These are phyloP conservation scores for Chloroceryle inda DNA, from an alignment of 2,797 vertebrate genomes.

Conservation along the genomic window DNA sequence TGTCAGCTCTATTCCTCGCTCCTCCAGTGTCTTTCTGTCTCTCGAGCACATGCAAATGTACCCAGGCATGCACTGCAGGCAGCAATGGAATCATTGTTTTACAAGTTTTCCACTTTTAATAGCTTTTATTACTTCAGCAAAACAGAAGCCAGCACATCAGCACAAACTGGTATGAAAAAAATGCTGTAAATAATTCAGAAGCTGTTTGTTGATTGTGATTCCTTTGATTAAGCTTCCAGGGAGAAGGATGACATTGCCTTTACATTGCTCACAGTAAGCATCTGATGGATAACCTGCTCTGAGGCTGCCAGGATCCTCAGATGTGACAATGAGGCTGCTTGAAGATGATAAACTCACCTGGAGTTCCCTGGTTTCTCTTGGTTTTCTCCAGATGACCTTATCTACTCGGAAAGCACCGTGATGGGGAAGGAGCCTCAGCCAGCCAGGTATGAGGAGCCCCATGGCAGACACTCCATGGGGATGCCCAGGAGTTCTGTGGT, in stretches of 20 bases:
- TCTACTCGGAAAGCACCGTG: fast-evolving
- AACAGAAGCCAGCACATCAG: slow-evolving; percentile 6
- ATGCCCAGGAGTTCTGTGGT: fast-evolving
- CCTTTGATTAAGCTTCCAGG: background rate
- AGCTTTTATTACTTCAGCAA: slow-evolving; percentile 56
- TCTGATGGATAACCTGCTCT: background rate
- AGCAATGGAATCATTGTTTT: background rate
- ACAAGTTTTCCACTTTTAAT: background rate
- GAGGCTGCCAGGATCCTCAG: background rate
- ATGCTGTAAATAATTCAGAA: slow-evolving; percentile 4
- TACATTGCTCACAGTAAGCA: background rate
- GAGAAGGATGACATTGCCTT: background rate
- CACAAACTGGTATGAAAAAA: background rate
- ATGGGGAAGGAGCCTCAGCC: background rate
- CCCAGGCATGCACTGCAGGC: fast-evolving
- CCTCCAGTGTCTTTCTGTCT: background rate
- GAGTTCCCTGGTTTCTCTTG: background rate
- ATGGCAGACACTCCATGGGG: fast-evolving
- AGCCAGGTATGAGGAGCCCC: background rate
- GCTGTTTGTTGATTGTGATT: background rate
- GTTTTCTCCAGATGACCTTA: background rate
- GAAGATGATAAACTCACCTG: background rate
- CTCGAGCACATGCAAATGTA: fast-evolving
- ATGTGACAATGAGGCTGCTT: background rate
- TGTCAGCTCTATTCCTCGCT: background rate